Base-by-base conservation (phyloP, 2,113 vertebrate species). In the Microtus oregoni region DNA sequence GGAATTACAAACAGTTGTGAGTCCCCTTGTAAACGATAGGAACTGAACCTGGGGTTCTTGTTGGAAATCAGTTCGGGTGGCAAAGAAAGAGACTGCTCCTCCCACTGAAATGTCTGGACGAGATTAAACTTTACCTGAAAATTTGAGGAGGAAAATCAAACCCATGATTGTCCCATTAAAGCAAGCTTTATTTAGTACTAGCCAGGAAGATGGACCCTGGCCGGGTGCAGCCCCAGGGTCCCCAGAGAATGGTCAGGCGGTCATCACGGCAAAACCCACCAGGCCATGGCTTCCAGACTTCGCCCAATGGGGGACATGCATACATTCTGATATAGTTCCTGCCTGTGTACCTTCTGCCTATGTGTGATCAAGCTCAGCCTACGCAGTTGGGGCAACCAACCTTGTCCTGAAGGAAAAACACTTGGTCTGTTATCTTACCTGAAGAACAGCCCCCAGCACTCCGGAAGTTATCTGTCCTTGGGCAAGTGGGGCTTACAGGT, bases 341-440 rank as follows among this genome's bases (percentile, higher is more conserved):
- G 52, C 35, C 5, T 10, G 3, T 8, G 12, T 38, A 38, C 50
- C 79, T 61, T 22, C 24, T 26, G 22, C 35, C 35, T 26, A 13
- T 7, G 11, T 61, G 35, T 26, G 52, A 26, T 9, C 55, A 61
- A 35, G 35, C 52, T 58, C 52, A 82, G 24, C 22, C 77, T 26
- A 12, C 8, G 79, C 35, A 38, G 55, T 15, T 26, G 79, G 35
- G 35, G 12, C 79, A 26, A 82, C 55, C n/a, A 61, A 61, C 79
- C 79, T 58, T 61, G 22, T 26, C n/a, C 55, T 61, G 35, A 26
- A 7, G 12, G 38, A n/a, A 61, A 58, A 82, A 41, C 55, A 41
- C 7, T 0, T 0, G 55, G 5, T 55, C 58, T 61, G 20, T 61
- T 9, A 14, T 61, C 55, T 38, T 61, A 7, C n/a, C 3, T 28